Percentiles rank a stretch among this genome's conserved stretches.
These are phyloP conservation scores for Dryobotodes eremita DNA, from an alignment of 2,888 invertebrate genomes.

Conservation along the genomic window DNA sequence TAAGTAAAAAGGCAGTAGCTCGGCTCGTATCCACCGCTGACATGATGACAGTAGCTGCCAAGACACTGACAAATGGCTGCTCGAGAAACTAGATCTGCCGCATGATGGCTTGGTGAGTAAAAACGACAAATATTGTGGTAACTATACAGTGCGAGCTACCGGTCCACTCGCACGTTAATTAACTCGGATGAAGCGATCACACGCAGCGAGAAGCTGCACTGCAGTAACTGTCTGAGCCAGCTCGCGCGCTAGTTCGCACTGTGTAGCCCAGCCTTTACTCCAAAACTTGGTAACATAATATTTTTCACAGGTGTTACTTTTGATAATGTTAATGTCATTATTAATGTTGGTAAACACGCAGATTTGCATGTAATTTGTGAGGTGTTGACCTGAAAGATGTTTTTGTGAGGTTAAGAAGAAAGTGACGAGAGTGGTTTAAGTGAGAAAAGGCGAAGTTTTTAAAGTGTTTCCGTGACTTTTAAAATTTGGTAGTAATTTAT, in stretches of 20 bases:
- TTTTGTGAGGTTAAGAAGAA: conserved; percentile 56
- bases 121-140: neutral
- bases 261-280: conserved; percentile 1
- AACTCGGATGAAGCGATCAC: neutral
- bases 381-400: conserved; percentile 55
- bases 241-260: neutral
- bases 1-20: neutral
- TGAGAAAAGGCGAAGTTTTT: conserved; percentile 59
- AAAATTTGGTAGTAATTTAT: conserved; percentile 45
- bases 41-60: neutral
- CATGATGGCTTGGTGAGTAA: neutral
- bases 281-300: conserved; percentile 43
- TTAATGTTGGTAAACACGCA: conserved; percentile 65
- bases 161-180: neutral
- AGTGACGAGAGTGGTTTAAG: conserved; percentile 56
- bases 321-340: conserved; percentile 72
- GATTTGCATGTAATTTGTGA: conserved; percentile 63
- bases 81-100: neutral
- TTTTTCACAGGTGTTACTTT: conserved; percentile 56
- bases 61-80: neutral
- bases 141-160: neutral
- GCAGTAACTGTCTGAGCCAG: neutral
- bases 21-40: neutral
- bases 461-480: conserved; percentile 49
- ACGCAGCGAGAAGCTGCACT: neutral